These are phyloP conservation scores for Lumbricus terrestris DNA, from an alignment of 2,888 invertebrate species.

Conservation along the genomic window DNA sequence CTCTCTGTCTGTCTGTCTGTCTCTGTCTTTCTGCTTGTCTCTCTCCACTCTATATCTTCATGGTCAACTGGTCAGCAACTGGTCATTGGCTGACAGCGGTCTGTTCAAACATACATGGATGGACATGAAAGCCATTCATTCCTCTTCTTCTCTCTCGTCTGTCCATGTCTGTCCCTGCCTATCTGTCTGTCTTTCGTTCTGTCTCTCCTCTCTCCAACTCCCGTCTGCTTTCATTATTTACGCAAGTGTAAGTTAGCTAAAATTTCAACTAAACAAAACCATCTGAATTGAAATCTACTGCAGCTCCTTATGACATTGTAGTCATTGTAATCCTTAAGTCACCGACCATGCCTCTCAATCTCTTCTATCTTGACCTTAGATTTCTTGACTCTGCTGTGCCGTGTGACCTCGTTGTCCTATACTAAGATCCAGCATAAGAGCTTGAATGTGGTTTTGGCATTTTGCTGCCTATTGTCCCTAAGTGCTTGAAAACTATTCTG, in stretches of 20 bases:
- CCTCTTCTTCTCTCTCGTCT: neutral
- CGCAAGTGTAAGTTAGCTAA: neutral
- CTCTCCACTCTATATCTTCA: too few species aligned
- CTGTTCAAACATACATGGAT: constrained; percentile 3
- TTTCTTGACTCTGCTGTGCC: too few species aligned
- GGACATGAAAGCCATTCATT: neutral
- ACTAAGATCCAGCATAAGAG: too few species aligned
- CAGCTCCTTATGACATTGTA: neutral
- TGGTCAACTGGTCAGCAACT: neutral
- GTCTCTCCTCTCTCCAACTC: neutral
- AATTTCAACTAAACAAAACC: neutral
- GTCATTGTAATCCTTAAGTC: too few species aligned
- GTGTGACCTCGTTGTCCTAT: too few species aligned
- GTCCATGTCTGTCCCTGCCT: neutral
- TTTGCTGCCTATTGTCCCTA: too few species aligned
- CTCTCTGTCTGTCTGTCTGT: too few species aligned
- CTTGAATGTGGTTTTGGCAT: too few species aligned
- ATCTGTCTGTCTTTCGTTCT: neutral
- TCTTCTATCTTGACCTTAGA: too few species aligned
- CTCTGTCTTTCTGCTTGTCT: too few species aligned
- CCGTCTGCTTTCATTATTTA: neutral
- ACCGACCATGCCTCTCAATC: too few species aligned
- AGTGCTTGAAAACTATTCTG: too few species aligned
- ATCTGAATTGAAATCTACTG: neutral
- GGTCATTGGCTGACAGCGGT: neutral